Conservation (phyloP, 2,797 vertebrate species). For the Esox lucius region DNA sequence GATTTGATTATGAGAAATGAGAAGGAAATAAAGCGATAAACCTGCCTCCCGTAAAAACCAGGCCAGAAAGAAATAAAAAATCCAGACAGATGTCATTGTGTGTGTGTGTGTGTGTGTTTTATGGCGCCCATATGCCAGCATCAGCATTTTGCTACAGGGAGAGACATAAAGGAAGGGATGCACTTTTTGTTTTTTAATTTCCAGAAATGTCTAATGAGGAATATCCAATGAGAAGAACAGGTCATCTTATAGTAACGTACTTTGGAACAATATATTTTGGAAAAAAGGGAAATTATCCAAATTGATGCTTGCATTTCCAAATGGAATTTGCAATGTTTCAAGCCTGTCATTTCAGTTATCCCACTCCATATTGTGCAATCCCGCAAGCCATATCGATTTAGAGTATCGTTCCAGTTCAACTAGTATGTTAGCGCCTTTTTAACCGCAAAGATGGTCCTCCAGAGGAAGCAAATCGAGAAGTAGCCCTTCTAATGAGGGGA, state of each 20-base stretch:
- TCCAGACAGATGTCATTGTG: not conserved
- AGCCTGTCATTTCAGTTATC: not conserved
- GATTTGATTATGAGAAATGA: constrained; percentile 23
- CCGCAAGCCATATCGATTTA: too few species aligned
- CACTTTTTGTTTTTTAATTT: constrained; percentile 6
- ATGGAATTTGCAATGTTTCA: not conserved
- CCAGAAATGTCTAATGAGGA: not conserved
- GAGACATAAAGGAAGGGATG: constrained; percentile 11
- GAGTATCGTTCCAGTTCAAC: too few species aligned
- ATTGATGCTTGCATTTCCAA: not conserved
- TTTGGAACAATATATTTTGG: not conserved
- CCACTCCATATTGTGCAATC: too few species aligned
- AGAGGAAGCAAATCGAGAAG: too few species aligned
- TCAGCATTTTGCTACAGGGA: constrained; percentile 36
- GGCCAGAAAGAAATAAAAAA: constrained; percentile 10
- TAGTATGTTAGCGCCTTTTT: too few species aligned
- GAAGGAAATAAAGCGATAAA: constrained; percentile 18
- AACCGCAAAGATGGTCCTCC: too few species aligned
- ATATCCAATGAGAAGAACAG: not conserved
- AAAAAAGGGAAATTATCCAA: not conserved
- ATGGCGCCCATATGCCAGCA: constrained; percentile 23
- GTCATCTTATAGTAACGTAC: not conserved
- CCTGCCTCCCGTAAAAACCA: constrained; percentile 14
- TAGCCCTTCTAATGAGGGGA: too few species aligned
- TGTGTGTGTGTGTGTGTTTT: constrained; percentile 13